phyloP scores from a whole-genome alignment of 2,888 invertebrate genomes.

The Drosophila quasianomalipes region DNA sequence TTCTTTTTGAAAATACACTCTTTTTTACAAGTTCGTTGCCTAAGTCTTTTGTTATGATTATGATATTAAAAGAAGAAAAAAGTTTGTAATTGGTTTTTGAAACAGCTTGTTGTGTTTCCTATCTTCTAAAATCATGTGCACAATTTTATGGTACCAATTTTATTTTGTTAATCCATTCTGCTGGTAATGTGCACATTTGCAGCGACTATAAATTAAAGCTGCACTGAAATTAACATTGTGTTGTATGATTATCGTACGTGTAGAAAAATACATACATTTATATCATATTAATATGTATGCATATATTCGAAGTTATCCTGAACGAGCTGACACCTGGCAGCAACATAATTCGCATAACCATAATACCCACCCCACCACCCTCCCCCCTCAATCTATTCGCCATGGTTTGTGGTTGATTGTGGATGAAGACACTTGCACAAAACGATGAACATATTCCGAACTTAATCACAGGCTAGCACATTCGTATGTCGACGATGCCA shows the following conservation, averaged over 20 bases:
- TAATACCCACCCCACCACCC: background rate
- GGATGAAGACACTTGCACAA: constrained; percentile 72
- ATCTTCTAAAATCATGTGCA: background rate
- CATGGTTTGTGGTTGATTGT: constrained; percentile 9
- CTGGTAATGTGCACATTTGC: background rate
- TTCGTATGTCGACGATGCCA: constrained; percentile 75
- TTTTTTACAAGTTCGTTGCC: constrained; percentile 62
- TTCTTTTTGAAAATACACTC: background rate
- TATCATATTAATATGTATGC: background rate
- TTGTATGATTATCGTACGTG: constrained; percentile 36
- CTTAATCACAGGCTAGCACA: constrained; percentile 77
- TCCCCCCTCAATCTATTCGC: background rate
- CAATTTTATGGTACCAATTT: constrained; percentile 1
- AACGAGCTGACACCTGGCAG: constrained; percentile 36
- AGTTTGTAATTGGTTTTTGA: too few species aligned
- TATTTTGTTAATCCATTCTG: background rate
- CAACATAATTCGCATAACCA: constrained; percentile 24
- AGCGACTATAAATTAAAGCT: constrained; percentile 20
- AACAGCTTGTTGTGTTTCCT: background rate
- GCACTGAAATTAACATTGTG: constrained; percentile 58
- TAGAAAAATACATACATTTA: constrained; percentile 18
- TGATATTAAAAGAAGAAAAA: too few species aligned
- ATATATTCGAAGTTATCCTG: constrained; percentile 47
- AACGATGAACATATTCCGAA: constrained; percentile 79
- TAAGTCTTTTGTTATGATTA: constrained; percentile 43